Base-by-base conservation (phyloP, 2,113 vertebrate genomes). In the Pogonocichla stellata region DNA sequence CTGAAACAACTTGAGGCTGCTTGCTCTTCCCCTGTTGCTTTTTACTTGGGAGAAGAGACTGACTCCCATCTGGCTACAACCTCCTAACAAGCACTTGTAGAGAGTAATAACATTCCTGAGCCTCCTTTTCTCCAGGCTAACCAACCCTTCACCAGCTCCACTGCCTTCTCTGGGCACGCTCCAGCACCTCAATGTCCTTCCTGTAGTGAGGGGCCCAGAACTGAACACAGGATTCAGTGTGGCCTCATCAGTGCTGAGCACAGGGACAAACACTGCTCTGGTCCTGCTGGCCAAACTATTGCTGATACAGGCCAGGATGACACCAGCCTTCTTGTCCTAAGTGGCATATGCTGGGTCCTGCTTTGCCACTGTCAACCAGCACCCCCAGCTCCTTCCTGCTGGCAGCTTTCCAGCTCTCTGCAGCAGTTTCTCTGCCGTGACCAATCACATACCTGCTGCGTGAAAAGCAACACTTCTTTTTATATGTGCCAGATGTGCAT, bases 401-500 rank as follows among this genome's bases (percentile, higher is more conserved):
- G 19, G 15, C 47, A 53, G 16, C 18, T 80, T 64, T 72, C 16
- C 50, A 54, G 29, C 28, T 31, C 38, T 57, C 47, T 72, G 43
- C 58, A 80, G 28, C 20, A 19, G 33, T 50, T 54, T 19, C 18
- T 48, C 22, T 83, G 31, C 26, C 2, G 1, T 57, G 60, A 42
- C 42, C 47, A 66, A 19, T 43, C n/a, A 17, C 4, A 11, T 8
- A 18, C 6, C 26, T 0, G 0, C 23, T 8, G 5, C 11, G 17
- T 28, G 56, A 54, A 89, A 87, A 86, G 16, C 7, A 62, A 9
- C 31, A 23, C 5, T 8, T 26, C 16, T 47, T 71, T 74, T 36
- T 12, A 57, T 13, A 3, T 0, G 12, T 43, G 31, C 66, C 43
- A 72, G 85, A 43, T n/a, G 40, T 64, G 28, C 40, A 33, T n/a